These are phyloP conservation scores for Nothoprocta perdicaria DNA, from an alignment of 2,113 vertebrate species.

Conservation along the genomic window DNA sequence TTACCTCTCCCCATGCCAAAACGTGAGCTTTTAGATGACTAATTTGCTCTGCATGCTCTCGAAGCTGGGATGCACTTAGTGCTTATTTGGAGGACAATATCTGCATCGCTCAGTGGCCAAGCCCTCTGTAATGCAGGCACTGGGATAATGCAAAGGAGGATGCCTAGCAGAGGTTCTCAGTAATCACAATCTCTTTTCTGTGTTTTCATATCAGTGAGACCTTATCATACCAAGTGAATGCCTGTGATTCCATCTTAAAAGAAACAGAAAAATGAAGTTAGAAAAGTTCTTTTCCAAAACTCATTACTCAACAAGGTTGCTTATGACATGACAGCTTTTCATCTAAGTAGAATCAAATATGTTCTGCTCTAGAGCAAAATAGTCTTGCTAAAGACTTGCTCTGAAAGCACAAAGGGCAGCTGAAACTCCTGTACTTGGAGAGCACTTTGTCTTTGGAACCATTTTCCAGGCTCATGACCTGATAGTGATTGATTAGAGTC, in stretches of 20 bases:
- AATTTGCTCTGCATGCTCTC: slow-evolving; percentile 70
- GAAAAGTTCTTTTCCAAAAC: neutral
- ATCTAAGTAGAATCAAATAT: neutral
- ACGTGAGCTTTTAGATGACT: slow-evolving; percentile 73
- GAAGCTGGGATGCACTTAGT: slow-evolving; percentile 54
- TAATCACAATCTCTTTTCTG: slow-evolving; percentile 38
- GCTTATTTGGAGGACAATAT: slow-evolving; percentile 65
- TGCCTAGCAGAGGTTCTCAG: slow-evolving; percentile 30
- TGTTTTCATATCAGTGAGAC: slow-evolving; percentile 49
- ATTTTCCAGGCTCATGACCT: neutral
- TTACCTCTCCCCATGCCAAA: slow-evolving; percentile 70
- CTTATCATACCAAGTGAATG: neutral
- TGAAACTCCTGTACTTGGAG: neutral
- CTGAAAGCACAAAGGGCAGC: neutral
- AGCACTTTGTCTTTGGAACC: neutral
- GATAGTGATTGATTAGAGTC: slow-evolving; percentile 29
- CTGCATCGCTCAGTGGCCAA: slow-evolving; percentile 51
- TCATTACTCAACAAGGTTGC: neutral
- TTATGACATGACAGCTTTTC: neutral
- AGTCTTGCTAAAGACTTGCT: neutral
- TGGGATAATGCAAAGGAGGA: slow-evolving; percentile 52
- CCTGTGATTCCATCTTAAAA: slow-evolving; percentile 46
- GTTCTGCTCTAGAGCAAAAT: neutral
- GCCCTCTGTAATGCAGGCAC: slow-evolving; percentile 61
- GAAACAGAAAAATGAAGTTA: slow-evolving; percentile 19